Conservation (phyloP, 2,888 invertebrate genomes). For the Balanococcus diminutus region DNA sequence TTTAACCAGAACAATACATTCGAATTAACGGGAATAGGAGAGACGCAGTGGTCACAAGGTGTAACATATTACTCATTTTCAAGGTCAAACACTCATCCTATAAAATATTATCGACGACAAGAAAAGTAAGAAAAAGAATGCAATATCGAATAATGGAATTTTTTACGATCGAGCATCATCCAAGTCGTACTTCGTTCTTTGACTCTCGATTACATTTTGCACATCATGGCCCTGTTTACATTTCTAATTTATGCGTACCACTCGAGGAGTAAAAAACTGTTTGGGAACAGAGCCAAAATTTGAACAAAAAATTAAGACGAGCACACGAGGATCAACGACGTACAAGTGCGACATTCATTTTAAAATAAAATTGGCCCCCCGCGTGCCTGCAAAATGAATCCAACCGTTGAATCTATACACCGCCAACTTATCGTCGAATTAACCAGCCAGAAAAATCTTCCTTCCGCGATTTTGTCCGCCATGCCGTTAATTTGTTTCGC, state of each 20-base stretch:
- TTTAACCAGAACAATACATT: constrained; percentile 18
- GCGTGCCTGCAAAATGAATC: background rate
- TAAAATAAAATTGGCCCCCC: background rate
- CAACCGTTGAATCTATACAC: background rate
- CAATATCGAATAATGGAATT: background rate
- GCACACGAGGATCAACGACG: background rate
- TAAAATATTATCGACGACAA: background rate
- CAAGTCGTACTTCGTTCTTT: background rate
- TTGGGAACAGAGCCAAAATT: constrained; percentile 7
- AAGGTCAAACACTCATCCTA: background rate
- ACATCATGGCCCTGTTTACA: background rate
- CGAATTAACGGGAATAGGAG: background rate
- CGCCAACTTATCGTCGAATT: background rate
- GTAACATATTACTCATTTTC: background rate
- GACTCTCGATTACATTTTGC: background rate
- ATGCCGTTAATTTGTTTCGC: background rate
- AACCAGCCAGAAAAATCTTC: background rate
- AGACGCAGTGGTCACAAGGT: background rate
- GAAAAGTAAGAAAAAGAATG: background rate
- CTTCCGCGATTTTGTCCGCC: background rate
- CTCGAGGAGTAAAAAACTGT: background rate
- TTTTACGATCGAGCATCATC: background rate
- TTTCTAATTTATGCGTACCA: background rate
- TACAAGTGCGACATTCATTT: background rate
- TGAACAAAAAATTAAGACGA: background rate